Percentiles rank a stretch among this genome's conserved stretches.
Conservation (phyloP, 2,113 vertebrate genomes). For the Hemibagrus wyckioides region DNA sequence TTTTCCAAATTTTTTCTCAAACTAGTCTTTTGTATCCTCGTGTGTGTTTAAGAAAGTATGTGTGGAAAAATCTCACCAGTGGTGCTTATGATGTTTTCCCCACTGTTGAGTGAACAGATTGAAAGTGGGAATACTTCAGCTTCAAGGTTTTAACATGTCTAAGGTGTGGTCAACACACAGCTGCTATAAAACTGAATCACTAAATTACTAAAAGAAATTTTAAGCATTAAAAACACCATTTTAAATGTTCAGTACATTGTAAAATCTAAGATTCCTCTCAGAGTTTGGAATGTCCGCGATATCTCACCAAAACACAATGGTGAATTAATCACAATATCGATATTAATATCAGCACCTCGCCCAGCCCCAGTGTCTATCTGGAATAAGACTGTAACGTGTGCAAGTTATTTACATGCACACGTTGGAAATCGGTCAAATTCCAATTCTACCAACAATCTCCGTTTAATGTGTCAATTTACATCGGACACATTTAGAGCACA, state of each 20-base stretch:
- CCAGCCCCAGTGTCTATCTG: background rate
- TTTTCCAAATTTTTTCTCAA: background rate
- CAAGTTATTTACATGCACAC: background rate
- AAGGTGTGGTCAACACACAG: too few species aligned
- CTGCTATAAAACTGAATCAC: background rate
- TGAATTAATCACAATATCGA: background rate
- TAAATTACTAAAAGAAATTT: background rate
- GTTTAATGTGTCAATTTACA: background rate
- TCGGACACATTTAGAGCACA: background rate
- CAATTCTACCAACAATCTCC: background rate
- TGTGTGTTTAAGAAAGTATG: background rate
- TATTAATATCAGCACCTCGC: background rate
- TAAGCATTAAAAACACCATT: background rate
- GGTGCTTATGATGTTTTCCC: too few species aligned
- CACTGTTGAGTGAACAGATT: too few species aligned
- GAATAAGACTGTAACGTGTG: background rate
- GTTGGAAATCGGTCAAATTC: background rate
- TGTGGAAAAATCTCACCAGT: too few species aligned
- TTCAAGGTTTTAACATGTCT: too few species aligned
- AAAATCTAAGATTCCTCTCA: background rate
- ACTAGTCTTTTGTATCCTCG: background rate
- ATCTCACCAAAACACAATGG: background rate
- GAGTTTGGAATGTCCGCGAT: background rate
- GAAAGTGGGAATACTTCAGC: too few species aligned
- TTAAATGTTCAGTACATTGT: background rate